Conservation (phyloP, 2,113 vertebrate species). For the Saimiri boliviensis region DNA sequence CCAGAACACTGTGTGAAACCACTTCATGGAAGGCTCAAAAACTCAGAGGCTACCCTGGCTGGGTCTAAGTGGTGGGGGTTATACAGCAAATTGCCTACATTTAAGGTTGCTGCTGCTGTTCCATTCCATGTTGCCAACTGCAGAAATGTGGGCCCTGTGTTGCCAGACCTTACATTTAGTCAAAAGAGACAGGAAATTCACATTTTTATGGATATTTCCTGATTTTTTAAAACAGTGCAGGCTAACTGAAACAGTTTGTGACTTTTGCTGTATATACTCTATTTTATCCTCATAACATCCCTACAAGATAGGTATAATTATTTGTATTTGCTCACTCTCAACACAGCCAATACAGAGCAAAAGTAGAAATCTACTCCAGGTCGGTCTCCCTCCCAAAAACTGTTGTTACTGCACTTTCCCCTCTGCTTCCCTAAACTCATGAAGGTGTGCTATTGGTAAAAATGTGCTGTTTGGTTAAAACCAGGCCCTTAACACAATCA, state of each 20-base stretch:
- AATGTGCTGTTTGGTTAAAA: neutral
- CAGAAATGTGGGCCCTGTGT: neutral
- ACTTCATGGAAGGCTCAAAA: neutral
- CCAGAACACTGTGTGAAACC: neutral
- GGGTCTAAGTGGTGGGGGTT: neutral
- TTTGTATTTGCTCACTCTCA: neutral
- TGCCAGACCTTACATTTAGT: conserved; percentile 46
- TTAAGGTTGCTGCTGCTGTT: neutral
- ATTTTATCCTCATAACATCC: neutral
- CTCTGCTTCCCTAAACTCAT: neutral
- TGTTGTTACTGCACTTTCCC: rapidly evolving
- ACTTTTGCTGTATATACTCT: neutral
- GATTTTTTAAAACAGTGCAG: conserved; percentile 50
- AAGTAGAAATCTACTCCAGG: neutral
- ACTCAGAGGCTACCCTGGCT: rapidly evolving
- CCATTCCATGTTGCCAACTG: neutral
- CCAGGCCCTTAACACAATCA: neutral
- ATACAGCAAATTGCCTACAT: neutral
- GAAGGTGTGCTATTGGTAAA: neutral
- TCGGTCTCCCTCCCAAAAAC: neutral
- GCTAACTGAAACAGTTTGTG: neutral
- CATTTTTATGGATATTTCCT: conserved; percentile 64
- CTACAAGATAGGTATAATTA: neutral
- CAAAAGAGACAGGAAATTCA: conserved; percentile 31
- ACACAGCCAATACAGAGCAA: neutral